Conservation (phyloP, 2,797 vertebrate genomes). For the Oophaga sylvatica region DNA sequence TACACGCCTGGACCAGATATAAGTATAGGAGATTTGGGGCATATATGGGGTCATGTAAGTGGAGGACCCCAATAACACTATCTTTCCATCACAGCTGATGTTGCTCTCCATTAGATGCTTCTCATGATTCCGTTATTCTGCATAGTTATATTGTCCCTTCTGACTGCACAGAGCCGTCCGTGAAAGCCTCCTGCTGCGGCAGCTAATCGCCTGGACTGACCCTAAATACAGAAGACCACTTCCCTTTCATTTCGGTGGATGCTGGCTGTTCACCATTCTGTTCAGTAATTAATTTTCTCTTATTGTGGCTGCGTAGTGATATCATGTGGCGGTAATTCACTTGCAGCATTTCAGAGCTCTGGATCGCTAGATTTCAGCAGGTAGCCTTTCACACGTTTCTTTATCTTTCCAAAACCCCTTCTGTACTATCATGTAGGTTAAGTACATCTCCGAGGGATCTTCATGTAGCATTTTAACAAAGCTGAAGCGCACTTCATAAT, state of each 20-base stretch:
- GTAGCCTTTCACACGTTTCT: slow-evolving; percentile 44
- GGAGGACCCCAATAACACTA: neutral
- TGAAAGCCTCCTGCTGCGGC: slow-evolving; percentile 30
- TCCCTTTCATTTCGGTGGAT: slow-evolving; percentile 29
- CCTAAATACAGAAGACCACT: neutral
- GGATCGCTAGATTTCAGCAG: slow-evolving; percentile 44
- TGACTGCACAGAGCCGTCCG: too few species aligned
- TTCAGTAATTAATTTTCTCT: slow-evolving; percentile 54
- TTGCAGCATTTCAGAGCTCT: slow-evolving; percentile 46
- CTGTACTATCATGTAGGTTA: slow-evolving; percentile 52
- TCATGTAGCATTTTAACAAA: slow-evolving; percentile 48
- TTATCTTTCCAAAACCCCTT: slow-evolving; percentile 36
- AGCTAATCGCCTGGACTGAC: slow-evolving; percentile 34
- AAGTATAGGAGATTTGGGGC: too few species aligned
- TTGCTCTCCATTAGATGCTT: too few species aligned
- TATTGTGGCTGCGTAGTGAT: slow-evolving; percentile 43
- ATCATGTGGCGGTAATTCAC: slow-evolving; percentile 51
- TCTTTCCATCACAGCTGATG: neutral
- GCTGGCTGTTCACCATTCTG: neutral
- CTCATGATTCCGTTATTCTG: neutral
- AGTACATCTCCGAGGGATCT: slow-evolving; percentile 52
- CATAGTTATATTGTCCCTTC: neutral
- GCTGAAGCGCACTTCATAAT: slow-evolving; percentile 42
- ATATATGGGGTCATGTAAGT: too few species aligned
- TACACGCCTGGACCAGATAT: neutral